Base-by-base conservation (phyloP, 2,113 vertebrate genomes). In the Crotophaga sulcirostris region DNA sequence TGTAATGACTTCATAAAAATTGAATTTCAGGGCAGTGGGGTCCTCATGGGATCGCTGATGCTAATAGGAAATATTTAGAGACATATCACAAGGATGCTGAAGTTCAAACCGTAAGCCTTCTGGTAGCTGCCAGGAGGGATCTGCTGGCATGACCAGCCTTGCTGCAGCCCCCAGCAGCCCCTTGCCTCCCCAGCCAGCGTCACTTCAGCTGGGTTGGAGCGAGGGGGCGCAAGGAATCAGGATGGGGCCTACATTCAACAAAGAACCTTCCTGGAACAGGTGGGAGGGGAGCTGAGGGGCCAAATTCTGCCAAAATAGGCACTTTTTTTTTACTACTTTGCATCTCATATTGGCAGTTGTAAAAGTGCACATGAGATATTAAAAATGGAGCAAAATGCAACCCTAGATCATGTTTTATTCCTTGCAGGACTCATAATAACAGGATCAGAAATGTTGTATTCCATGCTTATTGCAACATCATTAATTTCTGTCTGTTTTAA, bases 11-110 rank as follows among this genome's bases (percentile, higher is more conserved):
- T 99, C 98, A 73, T 99, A 99, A 90, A 99, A 99, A 95, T 98
- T 99, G 97, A 98, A 99, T 44, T 97, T 98, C 83, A 99, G 96
- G 29, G 99, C 99, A 16, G 98, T 95, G 1, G 98, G 98, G 95
- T 99, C 99, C 97, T 99, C 98, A 7, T 99, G 99, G 81, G 99
- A 99, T 97, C 98, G 98, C 90, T 99, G 99, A 94, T 99, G 99
- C 99, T 99, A 79, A 25, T 4, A 87, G 45, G 84, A 90, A 34
- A 90, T 42, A 87, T 23, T 42, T 7, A 66, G 42, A 51, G 4
- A 4, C 15, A 1, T 28, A 7, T 79, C 59, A 75, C 17, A 7
- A 4, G 56, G 83, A 10, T 15, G 69, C 56, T 26, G 54, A 7
- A 23, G 49, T 24, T 21, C 2, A 24, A 36, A 20, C 16, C 2